Evolutionary conservation across 64 coral and sea anemone species (phyloP).

Genomic region (Orbicella faveolata): DNA sequence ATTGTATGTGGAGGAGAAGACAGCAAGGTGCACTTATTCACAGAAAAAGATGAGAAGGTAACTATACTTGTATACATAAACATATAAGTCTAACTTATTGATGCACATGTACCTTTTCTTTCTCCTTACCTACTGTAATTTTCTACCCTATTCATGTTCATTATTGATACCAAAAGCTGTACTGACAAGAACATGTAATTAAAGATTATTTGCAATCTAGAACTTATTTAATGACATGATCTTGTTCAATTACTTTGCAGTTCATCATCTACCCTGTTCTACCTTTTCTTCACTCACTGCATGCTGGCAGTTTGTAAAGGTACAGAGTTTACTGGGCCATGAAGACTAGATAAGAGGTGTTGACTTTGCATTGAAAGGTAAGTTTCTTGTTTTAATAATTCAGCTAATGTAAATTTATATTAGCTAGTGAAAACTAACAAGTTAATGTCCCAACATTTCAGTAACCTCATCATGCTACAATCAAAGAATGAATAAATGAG

Average conservation of each 20-base stretch:
- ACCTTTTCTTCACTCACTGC: background rate
- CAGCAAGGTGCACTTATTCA: slow-evolving; percentile 72
- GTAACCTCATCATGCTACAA: too few species aligned
- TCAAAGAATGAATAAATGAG: too few species aligned
- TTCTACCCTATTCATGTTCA: background rate
- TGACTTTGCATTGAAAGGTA: slow-evolving; percentile 80
- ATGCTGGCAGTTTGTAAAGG: slow-evolving; percentile 62
- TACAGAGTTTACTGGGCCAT: slow-evolving; percentile 81
- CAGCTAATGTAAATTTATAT: too few species aligned
- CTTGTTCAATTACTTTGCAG: slow-evolving; percentile 7
- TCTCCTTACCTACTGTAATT: background rate
- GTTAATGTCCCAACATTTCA: too few species aligned
- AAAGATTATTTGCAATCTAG: too few species aligned
- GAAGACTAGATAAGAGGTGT: slow-evolving; percentile 95
- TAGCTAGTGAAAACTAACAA: too few species aligned
- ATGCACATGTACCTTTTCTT: too few species aligned
- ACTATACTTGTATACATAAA: background rate
- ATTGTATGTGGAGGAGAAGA: slow-evolving; percentile 91
- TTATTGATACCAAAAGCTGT: too few species aligned
- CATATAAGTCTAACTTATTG: too few species aligned
- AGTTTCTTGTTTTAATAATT: background rate
- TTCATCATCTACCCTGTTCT: too few species aligned
- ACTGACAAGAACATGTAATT: too few species aligned
- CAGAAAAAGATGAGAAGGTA: slow-evolving; percentile 74
- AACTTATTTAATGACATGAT: background rate